These are phyloP conservation scores for Gymnorhina tibicen DNA, from an alignment of 2,113 vertebrate genomes.

Conservation along the genomic window DNA sequence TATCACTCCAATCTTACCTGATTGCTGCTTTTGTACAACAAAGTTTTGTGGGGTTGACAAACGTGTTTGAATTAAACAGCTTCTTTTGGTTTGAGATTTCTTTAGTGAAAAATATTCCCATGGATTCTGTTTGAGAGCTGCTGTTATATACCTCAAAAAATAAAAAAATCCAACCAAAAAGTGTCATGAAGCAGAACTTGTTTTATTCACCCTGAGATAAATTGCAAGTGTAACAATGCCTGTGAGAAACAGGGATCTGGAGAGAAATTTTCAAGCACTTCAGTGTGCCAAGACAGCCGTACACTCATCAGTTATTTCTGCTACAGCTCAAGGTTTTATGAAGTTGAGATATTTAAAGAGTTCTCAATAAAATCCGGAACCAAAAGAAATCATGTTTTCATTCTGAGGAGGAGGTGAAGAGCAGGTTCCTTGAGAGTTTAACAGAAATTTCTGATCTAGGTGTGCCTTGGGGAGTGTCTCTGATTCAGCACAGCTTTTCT, in stretches of 20 bases:
- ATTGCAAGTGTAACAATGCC: conserved; percentile 10
- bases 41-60: conserved; percentile 9
- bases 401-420: not conserved
- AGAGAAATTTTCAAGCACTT: not conserved
- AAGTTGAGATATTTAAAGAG: not conserved
- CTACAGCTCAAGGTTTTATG: not conserved
- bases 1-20: not conserved
- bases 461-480: not conserved
- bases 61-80: not conserved
- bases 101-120: not conserved
- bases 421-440: not conserved
- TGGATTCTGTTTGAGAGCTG: not conserved
- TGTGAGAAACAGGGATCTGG: not conserved
- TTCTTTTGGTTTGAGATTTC: not conserved
- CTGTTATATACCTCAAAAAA: not conserved
- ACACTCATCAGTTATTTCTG: not conserved
- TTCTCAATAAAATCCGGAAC: not conserved
- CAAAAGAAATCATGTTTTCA: not conserved
- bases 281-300: not conserved
- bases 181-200: not conserved
- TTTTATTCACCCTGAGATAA: not conserved
- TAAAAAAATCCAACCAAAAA: not conserved
- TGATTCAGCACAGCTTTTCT: not conserved
- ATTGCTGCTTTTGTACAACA: conserved; percentile 2
- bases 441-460: not conserved